Conservation (phyloP, 2,797 vertebrate genomes). For the Pelobates cultripes region DNA sequence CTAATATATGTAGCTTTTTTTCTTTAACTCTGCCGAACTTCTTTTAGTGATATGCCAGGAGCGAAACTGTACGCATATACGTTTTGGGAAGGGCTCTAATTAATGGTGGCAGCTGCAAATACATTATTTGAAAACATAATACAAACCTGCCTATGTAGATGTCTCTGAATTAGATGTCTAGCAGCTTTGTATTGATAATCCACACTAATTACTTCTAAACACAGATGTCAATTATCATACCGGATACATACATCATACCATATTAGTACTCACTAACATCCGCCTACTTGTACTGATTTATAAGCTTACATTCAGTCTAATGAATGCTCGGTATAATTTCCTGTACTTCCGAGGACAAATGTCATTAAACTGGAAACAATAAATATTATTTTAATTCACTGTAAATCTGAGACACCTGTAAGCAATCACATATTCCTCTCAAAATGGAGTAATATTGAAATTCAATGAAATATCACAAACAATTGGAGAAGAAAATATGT, state of each 20-base stretch:
- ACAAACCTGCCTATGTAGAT: neutral
- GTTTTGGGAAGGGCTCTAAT: neutral
- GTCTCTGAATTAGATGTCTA: neutral
- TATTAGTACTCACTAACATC: neutral
- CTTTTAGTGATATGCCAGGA: no score
- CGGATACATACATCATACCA: neutral
- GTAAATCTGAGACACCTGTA: no score
- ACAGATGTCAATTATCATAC: neutral
- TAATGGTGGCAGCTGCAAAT: neutral
- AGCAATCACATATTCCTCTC: no score
- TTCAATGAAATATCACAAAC: no score
- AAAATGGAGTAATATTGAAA: no score
- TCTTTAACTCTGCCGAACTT: no score
- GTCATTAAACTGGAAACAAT: neutral
- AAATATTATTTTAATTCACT: neutral
- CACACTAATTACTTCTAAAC: constrained; percentile 5
- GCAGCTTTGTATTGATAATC: constrained; percentile 4
- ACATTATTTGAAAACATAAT: no score
- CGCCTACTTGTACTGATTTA: neutral
- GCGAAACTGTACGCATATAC: no score
- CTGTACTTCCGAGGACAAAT: neutral
- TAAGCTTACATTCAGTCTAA: neutral
- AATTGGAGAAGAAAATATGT: no score
- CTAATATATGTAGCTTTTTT: no score
- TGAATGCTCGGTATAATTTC: neutral